Conservation (phyloP, 1,140 invertebrate species). For the Halictus rubicundus region DNA sequence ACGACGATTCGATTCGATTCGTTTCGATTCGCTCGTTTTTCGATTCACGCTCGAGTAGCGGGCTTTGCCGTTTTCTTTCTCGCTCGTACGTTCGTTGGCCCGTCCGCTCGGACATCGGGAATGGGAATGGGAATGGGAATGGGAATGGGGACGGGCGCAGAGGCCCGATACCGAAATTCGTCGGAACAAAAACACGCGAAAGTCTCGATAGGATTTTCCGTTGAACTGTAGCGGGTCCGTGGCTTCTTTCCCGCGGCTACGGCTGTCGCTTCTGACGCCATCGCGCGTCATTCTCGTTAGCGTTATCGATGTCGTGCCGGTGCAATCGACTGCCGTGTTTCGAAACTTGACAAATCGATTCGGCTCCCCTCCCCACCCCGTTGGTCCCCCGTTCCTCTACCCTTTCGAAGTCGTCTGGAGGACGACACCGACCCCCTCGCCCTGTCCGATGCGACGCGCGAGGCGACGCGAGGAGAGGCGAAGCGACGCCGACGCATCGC, state of each 20-base stretch:
- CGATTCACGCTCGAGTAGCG: constrained; percentile 36
- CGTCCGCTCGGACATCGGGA: too few species aligned
- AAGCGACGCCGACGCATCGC: not conserved
- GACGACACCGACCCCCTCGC: not conserved
- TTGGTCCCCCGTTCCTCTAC: not conserved
- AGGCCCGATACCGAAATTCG: too few species aligned
- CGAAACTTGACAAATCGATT: constrained; percentile 35
- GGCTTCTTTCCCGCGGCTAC: not conserved
- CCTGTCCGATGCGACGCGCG: too few species aligned
- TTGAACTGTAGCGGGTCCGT: not conserved
- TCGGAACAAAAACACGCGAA: too few species aligned
- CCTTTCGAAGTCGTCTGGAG: not conserved
- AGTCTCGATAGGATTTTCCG: not conserved
- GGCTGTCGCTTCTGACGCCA: constrained; percentile 16
- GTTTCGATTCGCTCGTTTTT: constrained; percentile 58
- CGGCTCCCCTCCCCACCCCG: not conserved
- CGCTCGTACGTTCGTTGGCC: too few species aligned
- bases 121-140: too few species aligned
- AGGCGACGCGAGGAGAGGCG: too few species aligned
- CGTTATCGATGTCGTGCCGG: constrained; percentile 25
- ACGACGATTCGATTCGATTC: constrained; percentile 53
- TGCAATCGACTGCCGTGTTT: constrained; percentile 21
- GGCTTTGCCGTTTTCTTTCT: too few species aligned
- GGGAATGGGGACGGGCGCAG: too few species aligned
- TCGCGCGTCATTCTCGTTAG: constrained; percentile 33